Base-by-base conservation (phyloP, 2,888 invertebrate species). In the Cordilura impudica region DNA sequence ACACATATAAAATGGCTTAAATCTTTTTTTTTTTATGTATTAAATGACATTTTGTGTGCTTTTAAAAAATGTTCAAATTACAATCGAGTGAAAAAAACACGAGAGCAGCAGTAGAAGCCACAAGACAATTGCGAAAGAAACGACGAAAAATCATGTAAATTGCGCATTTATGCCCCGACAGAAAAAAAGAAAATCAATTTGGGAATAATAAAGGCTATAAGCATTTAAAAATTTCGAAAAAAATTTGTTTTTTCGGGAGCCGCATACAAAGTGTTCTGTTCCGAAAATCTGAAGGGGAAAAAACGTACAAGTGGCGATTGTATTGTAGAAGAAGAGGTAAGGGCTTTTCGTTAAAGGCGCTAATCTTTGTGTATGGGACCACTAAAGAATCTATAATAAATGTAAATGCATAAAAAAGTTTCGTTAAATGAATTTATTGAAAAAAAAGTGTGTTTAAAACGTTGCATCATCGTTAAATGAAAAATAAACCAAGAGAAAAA, bases 71-170 rank as follows among this genome's bases (percentile, higher is more conserved):
- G 79, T 79, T 79, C 75, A 79, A 79, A 79, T 79, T 75, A 79
- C 65, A 65, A 58, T 79, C 78, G 66, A 79, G 66, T 67, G 78
- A 74, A 79, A 79, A 79, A 79, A 75, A 79, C 79, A 79, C 79
- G 79, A 79, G 75, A 75, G 79, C 78, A 29, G 61, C 14, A 79
- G 79, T 79, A 75, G 56, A 72, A 79, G 79, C 79, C 79, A 78
- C 79, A 79, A 79, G 71, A 63, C 79, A 75, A 79, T 79, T 79
- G 71, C 79, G 79, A 79, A 79, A 79, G 79, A 79, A 79, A 53
- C 75, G 79, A 79, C 61, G 79, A 79, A 79, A 75, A 79, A 79
- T 71, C 70, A 74, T 79, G 79, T 79, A 79, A 78, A 79, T 79
- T 79, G 79, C 79, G 79, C 79, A 79, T 79, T 78, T 79, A 79